A percentile compares a stretch with the other conserved stretches of the same genome.
Conservation (phyloP, 2,888 invertebrate species). For the Falcaria lacertinaria region DNA sequence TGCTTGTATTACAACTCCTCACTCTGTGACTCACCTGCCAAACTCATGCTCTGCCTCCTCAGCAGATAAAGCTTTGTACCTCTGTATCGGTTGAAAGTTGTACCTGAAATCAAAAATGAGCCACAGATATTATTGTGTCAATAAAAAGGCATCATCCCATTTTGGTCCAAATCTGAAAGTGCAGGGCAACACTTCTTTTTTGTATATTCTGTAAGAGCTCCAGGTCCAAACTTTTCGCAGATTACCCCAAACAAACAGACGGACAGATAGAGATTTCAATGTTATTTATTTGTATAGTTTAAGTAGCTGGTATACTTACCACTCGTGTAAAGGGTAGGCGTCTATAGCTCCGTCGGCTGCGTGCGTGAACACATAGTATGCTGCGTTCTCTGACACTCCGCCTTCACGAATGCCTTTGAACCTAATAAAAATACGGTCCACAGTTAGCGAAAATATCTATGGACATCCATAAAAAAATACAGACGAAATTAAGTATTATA, state of each 20-base stretch:
- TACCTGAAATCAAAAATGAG: conserved; percentile 80
- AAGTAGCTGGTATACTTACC: conserved; percentile 82
- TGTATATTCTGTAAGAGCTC: too few relatives aligned
- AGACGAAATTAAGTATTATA: too few relatives aligned
- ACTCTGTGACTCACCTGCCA: conserved; percentile 83
- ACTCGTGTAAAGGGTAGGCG: conserved; percentile 96
- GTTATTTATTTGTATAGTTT: too few relatives aligned
- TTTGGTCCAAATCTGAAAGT: too few relatives aligned
- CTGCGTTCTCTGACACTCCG: conserved; percentile 96
- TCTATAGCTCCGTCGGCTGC: conserved; percentile 97
- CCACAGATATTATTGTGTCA: too few relatives aligned
- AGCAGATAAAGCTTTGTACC: conserved; percentile 95
- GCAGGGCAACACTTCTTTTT: too few relatives aligned
- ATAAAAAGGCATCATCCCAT: too few relatives aligned
- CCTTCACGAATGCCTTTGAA: conserved; percentile 96
- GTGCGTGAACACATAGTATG: conserved; percentile 98
- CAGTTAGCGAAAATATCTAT: not conserved
- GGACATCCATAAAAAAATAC: too few relatives aligned
- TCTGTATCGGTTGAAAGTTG: conserved; percentile 92
- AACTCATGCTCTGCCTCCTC: conserved; percentile 99
- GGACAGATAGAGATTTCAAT: too few relatives aligned
- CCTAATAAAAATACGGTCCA: conserved; percentile 50
- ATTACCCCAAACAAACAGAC: too few relatives aligned
- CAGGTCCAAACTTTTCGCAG: too few relatives aligned
- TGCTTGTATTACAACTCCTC: too few relatives aligned